Percentiles rank a stretch among this genome's conserved stretches.
Conservation (phyloP, 1,140 invertebrate species). For the Trichonephila clavata region DNA sequence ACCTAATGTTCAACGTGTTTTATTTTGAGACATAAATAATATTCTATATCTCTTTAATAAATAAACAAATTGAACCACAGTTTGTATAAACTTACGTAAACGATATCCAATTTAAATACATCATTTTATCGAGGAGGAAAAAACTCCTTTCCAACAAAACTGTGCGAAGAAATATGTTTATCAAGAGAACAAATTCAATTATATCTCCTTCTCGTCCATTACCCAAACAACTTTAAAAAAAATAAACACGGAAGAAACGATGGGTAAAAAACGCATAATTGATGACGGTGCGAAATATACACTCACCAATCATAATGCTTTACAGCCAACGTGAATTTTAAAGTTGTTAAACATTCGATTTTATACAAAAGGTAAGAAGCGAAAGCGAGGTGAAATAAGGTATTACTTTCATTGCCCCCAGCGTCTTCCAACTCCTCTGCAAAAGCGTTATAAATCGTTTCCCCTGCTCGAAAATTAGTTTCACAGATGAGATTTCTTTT, state of each 20-base stretch:
- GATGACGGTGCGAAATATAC: not conserved
- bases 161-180: not conserved
- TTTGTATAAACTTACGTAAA: not conserved
- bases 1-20: no score
- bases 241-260: not conserved
- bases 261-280: not conserved
- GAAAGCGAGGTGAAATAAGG: not conserved
- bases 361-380: not conserved
- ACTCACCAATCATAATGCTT: not conserved
- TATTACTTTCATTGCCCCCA: not conserved
- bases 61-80: not conserved
- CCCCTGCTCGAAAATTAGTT: constrained; percentile 65
- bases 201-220: not conserved
- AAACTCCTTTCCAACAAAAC: not conserved
- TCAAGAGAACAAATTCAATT: constrained; percentile 11
- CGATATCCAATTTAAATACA: not conserved
- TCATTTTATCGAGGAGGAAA: not conserved
- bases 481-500: constrained; percentile 73
- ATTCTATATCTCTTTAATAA: no score
- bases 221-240: not conserved
- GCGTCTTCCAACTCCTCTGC: not conserved
- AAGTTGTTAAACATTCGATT: constrained; percentile 27
- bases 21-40: not conserved
- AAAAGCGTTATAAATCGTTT: constrained; percentile 61
- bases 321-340: constrained; percentile 12